Evolutionary conservation across 2,797 vertebrate genomes (phyloP).

Genomic region (Aldrovandia affinis): DNA sequence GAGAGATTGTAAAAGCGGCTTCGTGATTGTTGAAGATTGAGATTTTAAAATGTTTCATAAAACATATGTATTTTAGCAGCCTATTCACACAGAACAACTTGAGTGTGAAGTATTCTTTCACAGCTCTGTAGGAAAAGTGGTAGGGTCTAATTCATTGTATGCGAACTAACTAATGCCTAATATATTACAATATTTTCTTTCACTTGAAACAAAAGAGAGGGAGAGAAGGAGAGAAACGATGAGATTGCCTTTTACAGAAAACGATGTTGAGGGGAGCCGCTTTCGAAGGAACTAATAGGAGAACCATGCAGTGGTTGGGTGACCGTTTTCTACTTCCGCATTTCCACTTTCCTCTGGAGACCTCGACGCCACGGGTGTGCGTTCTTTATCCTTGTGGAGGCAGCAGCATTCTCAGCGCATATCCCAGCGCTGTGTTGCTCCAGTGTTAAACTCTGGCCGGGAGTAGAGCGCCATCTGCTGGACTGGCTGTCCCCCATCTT

Average conservation of each 20-base stretch:
- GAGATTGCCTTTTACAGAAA: constrained; percentile 43
- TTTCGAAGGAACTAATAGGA: constrained; percentile 39
- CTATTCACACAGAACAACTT: constrained; percentile 25
- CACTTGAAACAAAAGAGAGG: constrained; percentile 26
- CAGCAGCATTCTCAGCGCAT: constrained; percentile 36
- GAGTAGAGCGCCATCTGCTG: constrained; percentile 47
- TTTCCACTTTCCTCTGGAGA: constrained; percentile 43
- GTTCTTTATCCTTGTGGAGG: constrained; percentile 38
- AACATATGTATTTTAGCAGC: constrained; percentile 24
- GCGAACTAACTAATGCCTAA: constrained; percentile 11
- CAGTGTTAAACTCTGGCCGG: constrained; percentile 35
- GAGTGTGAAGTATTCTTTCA: constrained; percentile 14
- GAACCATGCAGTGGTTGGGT: constrained; percentile 39
- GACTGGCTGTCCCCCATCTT: constrained; percentile 39
- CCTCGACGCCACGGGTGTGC: constrained; percentile 44
- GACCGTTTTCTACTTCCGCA: constrained; percentile 33
- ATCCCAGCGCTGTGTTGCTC: constrained; percentile 32
- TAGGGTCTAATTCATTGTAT: not conserved
- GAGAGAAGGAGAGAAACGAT: constrained; percentile 32
- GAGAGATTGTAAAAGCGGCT: constrained; percentile 44
- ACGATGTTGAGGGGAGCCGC: constrained; percentile 24
- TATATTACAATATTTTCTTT: not conserved
- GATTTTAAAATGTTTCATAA: constrained; percentile 1
- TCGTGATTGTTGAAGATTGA: constrained; percentile 59
- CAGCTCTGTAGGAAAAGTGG: constrained; percentile 15